Evolutionary conservation across 2,797 vertebrate species (phyloP), one percentile per base, ranked within the genome.

Genomic region (Sphenodon punctatus): DNA sequence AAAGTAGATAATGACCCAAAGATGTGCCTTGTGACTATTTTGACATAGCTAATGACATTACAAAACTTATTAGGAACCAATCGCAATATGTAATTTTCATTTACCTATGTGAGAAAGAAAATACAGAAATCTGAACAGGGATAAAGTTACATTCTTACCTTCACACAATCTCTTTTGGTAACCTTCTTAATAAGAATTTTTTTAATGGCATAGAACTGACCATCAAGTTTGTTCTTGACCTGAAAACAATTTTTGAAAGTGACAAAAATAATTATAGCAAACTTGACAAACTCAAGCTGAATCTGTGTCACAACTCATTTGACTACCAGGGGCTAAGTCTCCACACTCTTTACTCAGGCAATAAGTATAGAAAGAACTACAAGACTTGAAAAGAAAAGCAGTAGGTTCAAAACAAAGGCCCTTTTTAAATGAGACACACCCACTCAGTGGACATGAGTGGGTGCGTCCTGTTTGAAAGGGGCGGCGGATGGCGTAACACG

Each of bases 151-250:
- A 77, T 3, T 30, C 86, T 75, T 93, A 99, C 99, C 97, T 98
- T 99, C 96, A 98, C 97, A 73, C 98, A 99, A 91, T 98, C 98
- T 36, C 96, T 96, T 93, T 97, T 97, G 56, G 97, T 97, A 66
- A 98, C 97, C 74, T 97, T 97, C 94, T 97, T 98, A 84, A 99
- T 99, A n/a, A 97, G 96, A 84, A 99, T 98, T 94, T 99, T 99
- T 94, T 99, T 99, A 91, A 99, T 95, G 38, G 99, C 99, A 58
- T 99, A 99, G 88, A 92, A 91, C 79, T 99, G 98, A 32, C 97
- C 97, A 90, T 99, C 99, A 72, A 99, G 93, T 93, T 99, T 99
- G 93, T 99, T 99, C 88, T 93, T 95, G 82, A 99, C 99, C 99
- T 99, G 85, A 53, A 96, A 94, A 75, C 11, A 61, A 82, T 71